phyloP scores from a whole-genome alignment of 2,888 invertebrate species.

The Morinoia aosen region DNA sequence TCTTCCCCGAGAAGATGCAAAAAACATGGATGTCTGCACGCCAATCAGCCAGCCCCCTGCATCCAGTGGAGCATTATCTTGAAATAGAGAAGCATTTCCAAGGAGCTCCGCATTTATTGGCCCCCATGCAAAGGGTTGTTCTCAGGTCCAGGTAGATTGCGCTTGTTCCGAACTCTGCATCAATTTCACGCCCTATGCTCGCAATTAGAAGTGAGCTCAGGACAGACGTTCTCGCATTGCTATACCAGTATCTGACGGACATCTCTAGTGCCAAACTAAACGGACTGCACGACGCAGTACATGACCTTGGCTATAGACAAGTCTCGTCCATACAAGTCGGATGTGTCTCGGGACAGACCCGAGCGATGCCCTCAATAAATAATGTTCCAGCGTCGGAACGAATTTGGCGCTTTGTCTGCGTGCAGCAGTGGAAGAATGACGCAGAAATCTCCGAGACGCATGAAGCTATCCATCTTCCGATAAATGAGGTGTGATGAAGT shows the following conservation, averaged over 20 bases:
- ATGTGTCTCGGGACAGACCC: not conserved
- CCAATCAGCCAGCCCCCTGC: not conserved
- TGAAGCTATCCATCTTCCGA: not conserved
- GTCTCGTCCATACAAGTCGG: not conserved
- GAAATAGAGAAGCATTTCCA: not conserved
- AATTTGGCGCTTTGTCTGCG: not conserved
- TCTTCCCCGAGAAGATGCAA: not conserved
- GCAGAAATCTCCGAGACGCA: not conserved
- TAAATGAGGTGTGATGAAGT: not conserved
- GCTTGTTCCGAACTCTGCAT: slow-evolving; percentile 30
- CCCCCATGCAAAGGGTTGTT: not conserved
- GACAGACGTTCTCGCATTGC: slow-evolving; percentile 18
- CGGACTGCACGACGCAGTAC: not conserved
- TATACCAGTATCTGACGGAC: not conserved
- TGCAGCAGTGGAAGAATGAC: not conserved
- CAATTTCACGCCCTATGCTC: slow-evolving; percentile 30
- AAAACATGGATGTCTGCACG: not conserved
- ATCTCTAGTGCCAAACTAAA: not conserved
- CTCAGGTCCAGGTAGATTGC: slow-evolving; percentile 18
- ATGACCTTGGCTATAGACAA: not conserved
- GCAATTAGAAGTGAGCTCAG: slow-evolving; percentile 14
- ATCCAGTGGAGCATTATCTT: not conserved
- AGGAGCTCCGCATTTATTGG: not conserved
- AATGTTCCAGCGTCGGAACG: not conserved
- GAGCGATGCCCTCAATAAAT: not conserved